These are phyloP conservation scores for Urocynchramus pylzowi DNA, from an alignment of 2,113 vertebrate species.

Conservation along the genomic window DNA sequence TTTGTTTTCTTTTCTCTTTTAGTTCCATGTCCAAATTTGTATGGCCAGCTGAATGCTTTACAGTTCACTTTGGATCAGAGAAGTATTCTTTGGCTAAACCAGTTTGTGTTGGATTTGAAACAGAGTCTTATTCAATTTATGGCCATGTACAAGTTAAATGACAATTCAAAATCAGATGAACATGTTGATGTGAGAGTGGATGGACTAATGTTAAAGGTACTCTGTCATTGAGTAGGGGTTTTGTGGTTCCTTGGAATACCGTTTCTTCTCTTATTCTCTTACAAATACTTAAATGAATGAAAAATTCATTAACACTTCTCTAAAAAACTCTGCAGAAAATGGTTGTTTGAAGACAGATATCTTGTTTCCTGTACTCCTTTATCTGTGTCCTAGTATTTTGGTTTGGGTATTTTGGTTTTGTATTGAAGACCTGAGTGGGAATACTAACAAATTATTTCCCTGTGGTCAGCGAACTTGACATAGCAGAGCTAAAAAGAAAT, in stretches of 20 bases:
- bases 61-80: conserved; percentile 93
- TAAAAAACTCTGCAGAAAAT: background rate
- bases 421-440: background rate
- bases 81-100: conserved; percentile 96
- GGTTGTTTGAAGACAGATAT: background rate
- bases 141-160: conserved; percentile 94
- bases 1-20: conserved; percentile 49
- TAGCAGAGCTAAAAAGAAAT: background rate
- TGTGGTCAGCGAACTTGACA: background rate
- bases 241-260: background rate
- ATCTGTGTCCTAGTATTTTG: background rate
- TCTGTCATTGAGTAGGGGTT: background rate
- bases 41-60: conserved; percentile 92
- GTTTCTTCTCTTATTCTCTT: background rate
- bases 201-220: conserved; percentile 96
- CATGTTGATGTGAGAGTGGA: conserved; percentile 93
- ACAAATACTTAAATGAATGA: background rate
- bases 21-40: conserved; percentile 96
- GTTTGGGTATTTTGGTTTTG: background rate
- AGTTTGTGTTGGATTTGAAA: conserved; percentile 92
- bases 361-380: background rate
- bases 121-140: conserved; percentile 97
- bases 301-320: fast-evolving
- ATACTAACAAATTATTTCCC: background rate
- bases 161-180: conserved; percentile 92